A percentile compares a stretch with the other conserved stretches of the same genome.
Evolutionary conservation across 2,113 vertebrate genomes (phyloP).

Genomic region (Neodontobutis hainanensis): DNA sequence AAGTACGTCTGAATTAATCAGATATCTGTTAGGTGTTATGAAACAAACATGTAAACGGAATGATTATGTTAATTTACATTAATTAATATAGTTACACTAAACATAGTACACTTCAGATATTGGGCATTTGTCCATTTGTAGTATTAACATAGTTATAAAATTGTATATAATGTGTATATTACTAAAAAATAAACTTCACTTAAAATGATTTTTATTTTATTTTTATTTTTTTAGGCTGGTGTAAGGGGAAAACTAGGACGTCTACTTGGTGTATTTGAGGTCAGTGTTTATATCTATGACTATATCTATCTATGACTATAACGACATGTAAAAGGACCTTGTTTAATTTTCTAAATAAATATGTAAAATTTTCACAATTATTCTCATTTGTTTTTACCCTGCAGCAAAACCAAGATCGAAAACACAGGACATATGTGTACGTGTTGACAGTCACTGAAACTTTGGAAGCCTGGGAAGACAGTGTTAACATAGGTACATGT

Average conservation of each 20-base stretch:
- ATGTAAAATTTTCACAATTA: too few relatives aligned
- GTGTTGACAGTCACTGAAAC: slow-evolving; percentile 95
- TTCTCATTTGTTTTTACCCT: background rate
- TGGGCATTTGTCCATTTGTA: too few relatives aligned
- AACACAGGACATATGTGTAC: slow-evolving; percentile 96
- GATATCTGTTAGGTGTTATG: slow-evolving; percentile 15
- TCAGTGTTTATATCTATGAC: slow-evolving; percentile 62
- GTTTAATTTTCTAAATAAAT: too few relatives aligned
- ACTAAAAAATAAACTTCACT: background rate
- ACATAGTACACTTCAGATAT: too few relatives aligned
- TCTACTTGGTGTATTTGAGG: slow-evolving; percentile 96
- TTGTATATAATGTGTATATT: too few relatives aligned
- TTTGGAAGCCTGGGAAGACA: slow-evolving; percentile 97
- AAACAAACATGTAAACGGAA: slow-evolving; percentile 1
- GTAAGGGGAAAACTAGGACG: slow-evolving; percentile 97
- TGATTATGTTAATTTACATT: background rate
- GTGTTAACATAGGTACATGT: slow-evolving; percentile 90
- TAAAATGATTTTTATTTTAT: background rate
- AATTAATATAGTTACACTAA: background rate
- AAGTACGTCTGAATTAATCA: slow-evolving; percentile 24
- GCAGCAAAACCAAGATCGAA: slow-evolving; percentile 91
- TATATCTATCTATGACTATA: background rate
- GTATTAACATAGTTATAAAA: too few relatives aligned
- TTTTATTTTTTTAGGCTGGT: slow-evolving; percentile 84
- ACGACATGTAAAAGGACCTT: too few relatives aligned